These are phyloP conservation scores for Muntiacus reevesi DNA, from an alignment of 2,113 vertebrate species.

Conservation along the genomic window DNA sequence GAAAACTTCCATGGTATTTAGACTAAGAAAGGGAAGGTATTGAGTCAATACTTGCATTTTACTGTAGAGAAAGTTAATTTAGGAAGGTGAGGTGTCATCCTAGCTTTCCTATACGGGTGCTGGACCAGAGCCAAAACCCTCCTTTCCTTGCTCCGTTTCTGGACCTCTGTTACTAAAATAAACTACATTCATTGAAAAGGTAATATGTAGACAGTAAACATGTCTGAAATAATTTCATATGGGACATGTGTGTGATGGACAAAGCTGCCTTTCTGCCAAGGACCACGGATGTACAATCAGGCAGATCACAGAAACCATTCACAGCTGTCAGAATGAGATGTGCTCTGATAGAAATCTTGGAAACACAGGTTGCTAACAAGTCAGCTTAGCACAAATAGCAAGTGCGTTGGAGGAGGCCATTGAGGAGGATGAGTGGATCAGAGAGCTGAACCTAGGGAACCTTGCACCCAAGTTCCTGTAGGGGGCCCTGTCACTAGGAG, in stretches of 20 bases:
- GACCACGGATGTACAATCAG: background rate
- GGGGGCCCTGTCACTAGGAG: background rate
- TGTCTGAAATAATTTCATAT: background rate
- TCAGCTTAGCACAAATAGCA: background rate
- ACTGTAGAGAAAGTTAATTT: background rate
- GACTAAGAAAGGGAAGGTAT: background rate
- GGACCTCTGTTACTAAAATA: background rate
- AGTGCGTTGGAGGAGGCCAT: background rate
- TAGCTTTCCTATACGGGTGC: background rate
- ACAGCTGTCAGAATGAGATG: background rate
- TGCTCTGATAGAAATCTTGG: background rate
- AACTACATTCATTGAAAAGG: background rate
- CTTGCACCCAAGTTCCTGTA: background rate
- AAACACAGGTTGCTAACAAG: background rate
- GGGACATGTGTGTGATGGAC: background rate
- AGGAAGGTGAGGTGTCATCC: background rate
- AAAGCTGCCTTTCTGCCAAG: background rate
- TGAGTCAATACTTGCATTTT: background rate
- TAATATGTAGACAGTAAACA: background rate
- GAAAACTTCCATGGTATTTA: background rate
- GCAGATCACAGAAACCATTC: background rate
- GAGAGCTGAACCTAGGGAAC: too few relatives aligned
- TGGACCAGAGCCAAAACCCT: background rate
- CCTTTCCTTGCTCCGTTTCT: background rate
- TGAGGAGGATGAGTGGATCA: background rate